Base-by-base conservation (phyloP, 2,113 vertebrate genomes). In the Hypomesus transpacificus region DNA sequence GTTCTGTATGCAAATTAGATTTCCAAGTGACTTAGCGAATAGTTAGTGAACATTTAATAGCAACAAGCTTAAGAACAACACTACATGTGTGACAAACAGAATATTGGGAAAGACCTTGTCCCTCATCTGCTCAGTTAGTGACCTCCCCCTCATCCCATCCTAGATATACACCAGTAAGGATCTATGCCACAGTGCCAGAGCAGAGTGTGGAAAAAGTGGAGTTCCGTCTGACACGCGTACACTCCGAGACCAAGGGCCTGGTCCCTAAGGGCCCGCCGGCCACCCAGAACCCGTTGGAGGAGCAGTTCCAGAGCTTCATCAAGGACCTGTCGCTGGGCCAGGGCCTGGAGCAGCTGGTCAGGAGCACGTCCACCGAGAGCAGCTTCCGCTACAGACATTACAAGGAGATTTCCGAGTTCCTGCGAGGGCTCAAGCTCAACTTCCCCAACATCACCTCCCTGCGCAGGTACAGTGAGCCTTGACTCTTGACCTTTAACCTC, bases 391-490 rank as follows among this genome's bases (percentile, higher is more conserved):
- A 97, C 84, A 89, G 86, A 18, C 80, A 86, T 9, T 95, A 95
- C 84, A 94, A 93, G 59, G 95, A 97, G 66, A 81, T 96, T 58
- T 94, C 94, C 0, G 93, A 89, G 70, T 94, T 92, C 70, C 81
- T 98, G 58, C 91, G 92, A 67, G 93, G 93, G 67, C 93, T 99
- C 66, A 92, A 90, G 1, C 90, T 95, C 59, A 98, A 98, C 90
- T 99, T 97, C 76, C 95, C 95, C 0, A 87, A 92, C 16, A 97
- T 98, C 77, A 97, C 95, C 34, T 92, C 88, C 63, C 91, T 96
- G 66, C 91, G 77, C 71, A 95, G 79, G 92, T 92, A 46, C 58
- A 14, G 11, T 28, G 3, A 52, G 14, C 31, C 31, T 20, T 51
- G 18, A 65, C 6, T 14, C 34, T 56, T 60, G 17, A 22, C 17